phyloP scores from a whole-genome alignment of 2,797 vertebrate species.

The Arremon aurantiirostris region DNA sequence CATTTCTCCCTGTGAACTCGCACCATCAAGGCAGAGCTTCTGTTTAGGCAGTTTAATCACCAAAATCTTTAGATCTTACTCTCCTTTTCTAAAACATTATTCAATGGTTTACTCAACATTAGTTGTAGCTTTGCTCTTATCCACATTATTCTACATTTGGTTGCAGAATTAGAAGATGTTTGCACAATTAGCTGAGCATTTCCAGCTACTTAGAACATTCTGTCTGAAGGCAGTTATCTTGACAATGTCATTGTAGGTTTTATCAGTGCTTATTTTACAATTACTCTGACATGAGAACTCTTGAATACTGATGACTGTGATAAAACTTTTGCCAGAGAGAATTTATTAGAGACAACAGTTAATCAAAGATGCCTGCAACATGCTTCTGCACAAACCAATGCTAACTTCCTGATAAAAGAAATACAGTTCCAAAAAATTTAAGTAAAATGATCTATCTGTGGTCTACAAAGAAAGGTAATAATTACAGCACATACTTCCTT shows the following conservation, averaged over 20 bases:
- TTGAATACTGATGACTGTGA: neutral
- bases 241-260: neutral
- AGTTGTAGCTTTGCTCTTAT: neutral
- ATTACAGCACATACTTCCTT: slow-evolving; percentile 92
- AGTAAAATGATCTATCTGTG: slow-evolving; percentile 13
- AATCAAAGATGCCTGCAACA: neutral
- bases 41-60: neutral
- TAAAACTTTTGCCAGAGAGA: neutral
- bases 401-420: neutral
- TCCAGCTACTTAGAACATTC: neutral
- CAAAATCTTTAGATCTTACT: neutral
- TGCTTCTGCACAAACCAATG: neutral
- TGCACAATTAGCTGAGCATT: neutral
- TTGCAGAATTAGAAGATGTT: neutral
- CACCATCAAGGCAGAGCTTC: neutral
- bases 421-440: neutral
- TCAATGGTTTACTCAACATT: neutral
- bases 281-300: neutral
- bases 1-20: neutral
- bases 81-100: neutral
- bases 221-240: neutral
- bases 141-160: neutral
- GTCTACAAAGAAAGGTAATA: slow-evolving; percentile 62
- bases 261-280: neutral
- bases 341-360: neutral